A percentile compares a stretch with the other conserved stretches of the same genome.
These are phyloP conservation scores for Micrasema longulum DNA, from an alignment of 1,140 invertebrate species.

Conservation along the genomic window DNA sequence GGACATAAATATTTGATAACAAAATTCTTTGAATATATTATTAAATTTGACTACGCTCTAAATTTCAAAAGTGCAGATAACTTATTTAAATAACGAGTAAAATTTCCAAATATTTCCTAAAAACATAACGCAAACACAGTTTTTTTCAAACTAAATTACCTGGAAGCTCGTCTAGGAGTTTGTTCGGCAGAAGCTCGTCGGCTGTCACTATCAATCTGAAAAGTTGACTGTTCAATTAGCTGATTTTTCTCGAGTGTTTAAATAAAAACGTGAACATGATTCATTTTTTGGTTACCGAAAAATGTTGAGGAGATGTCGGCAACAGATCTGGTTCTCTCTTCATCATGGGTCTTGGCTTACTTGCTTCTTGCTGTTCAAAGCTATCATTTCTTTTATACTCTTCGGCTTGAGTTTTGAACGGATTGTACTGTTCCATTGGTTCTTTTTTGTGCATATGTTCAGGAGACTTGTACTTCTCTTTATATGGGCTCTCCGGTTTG, in stretches of 20 bases:
- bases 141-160: too few species aligned
- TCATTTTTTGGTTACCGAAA: conserved; percentile 36
- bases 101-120: not conserved
- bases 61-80: not conserved
- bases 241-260: too few species aligned
- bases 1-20: too few species aligned
- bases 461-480: conserved; percentile 41
- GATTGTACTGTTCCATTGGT: conserved; percentile 18
- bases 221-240: too few species aligned
- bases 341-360: conserved; percentile 40
- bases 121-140: too few species aligned
- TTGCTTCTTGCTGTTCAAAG: conserved; percentile 30
- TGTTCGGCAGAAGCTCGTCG: conserved; percentile 48
- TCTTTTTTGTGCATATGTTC: conserved; percentile 44
- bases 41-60: not conserved
- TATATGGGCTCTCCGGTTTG: conserved; percentile 12
- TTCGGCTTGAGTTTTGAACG: conserved; percentile 12
- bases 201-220: conserved; percentile 43
- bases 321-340: conserved; percentile 51
- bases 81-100: not conserved
- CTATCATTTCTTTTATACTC: conserved; percentile 26
- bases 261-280: too few species aligned
- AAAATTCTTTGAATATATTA: too few species aligned
- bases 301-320: conserved; percentile 51
- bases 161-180: conserved; percentile 49